Base-by-base conservation (phyloP, 2,888 invertebrate genomes). In the Drosophila maculinotata region DNA sequence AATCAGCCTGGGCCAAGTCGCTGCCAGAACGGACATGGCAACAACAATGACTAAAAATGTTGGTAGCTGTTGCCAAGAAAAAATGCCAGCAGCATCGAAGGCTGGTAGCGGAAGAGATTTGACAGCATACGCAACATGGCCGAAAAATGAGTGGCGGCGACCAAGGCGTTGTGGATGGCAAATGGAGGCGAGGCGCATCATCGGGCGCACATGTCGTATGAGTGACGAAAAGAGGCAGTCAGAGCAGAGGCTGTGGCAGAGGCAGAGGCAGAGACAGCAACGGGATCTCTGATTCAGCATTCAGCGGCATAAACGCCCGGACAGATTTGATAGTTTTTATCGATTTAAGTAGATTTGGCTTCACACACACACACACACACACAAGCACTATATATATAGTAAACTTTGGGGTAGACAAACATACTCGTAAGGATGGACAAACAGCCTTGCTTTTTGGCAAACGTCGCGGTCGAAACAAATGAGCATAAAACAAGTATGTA, bases 291-390 rank as follows among this genome's bases (percentile, higher is more conserved):
- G 44, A 60, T 25, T 38, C 54, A 39, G 56, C 45, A 72, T 62
- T 53, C 64, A 57, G 56, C 58, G 64, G 71, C 71, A 69, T 66
- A 77, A 77, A 85, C 83, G 77, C 82, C 77, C 77, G 60, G 69
- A 79, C 79, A 85, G 79, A 85, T 85, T 87, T 84, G 79, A 82
- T 84, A 87, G 87, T 84, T 84, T 87, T 84, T 84, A 84, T 84
- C 87, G 84, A 84, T 87, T 84, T 79, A 84, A 85, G 83, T 79
- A 76, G 83, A 88, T 85, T 79, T 81, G 56, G 66, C 53, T 69
- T 62, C 76, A 64, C 62, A 69, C 63, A 57, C 60, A 69, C 49
- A 69, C 47, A 68, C 56, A 51, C 47, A 53, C 45, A 60, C 51
- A 51, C 44, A 62, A 38, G 41, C 23, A 58, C 41, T 45, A 23